phyloP scores from a whole-genome alignment of 2,797 vertebrate genomes.

The Bradypodion ventrale region DNA sequence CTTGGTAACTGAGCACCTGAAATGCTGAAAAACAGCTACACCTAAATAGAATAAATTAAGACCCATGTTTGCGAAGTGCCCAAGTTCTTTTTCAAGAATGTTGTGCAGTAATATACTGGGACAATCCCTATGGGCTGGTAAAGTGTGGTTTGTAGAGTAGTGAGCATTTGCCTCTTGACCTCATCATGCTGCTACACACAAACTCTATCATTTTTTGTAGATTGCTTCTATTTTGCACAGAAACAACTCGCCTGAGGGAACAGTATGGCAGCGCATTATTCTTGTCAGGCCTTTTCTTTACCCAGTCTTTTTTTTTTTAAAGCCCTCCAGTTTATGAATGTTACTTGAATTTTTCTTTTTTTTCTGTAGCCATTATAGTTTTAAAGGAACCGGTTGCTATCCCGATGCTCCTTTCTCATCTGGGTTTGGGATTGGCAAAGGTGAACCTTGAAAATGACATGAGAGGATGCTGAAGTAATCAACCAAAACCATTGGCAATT shows the following conservation, averaged over 20 bases:
- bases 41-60: neutral
- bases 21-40: neutral
- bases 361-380: no score
- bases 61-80: neutral
- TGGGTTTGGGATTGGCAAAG: no score
- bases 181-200: rapidly evolving
- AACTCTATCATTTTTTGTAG: neutral
- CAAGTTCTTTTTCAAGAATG: neutral
- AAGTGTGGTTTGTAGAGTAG: neutral
- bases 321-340: no score
- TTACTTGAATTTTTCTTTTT: no score
- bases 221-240: neutral
- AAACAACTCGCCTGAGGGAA: neutral
- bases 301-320: no score
- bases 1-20: neutral
- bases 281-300: neutral
- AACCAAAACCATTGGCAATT: no score
- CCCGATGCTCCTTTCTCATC: no score
- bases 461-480: no score
- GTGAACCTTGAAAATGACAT: no score
- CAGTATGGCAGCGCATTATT: neutral
- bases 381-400: no score
- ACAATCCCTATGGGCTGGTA: neutral
- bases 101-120: neutral
- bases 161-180: neutral